These are phyloP conservation scores for Leptinotarsa haldemani DNA, from an alignment of 2,888 invertebrate species.

Conservation along the genomic window DNA sequence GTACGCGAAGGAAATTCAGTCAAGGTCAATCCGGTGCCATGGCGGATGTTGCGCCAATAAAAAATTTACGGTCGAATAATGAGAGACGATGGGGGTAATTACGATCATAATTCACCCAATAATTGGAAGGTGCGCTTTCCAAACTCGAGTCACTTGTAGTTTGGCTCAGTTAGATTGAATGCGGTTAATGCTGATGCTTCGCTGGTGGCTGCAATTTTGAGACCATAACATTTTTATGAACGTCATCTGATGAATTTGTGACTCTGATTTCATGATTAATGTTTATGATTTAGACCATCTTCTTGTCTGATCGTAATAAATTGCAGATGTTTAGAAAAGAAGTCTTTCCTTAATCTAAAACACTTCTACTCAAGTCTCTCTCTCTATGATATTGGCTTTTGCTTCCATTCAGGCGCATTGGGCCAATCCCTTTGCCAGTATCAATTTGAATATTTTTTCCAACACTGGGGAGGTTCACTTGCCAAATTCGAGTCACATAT, in stretches of 20 bases:
- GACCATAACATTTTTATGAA: no score
- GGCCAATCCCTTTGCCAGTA: no score
- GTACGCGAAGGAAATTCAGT: slow-evolving; percentile 20
- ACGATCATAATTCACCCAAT: slow-evolving; percentile 5
- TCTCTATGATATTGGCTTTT: no score
- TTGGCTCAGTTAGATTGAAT: background rate
- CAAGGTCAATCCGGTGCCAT: slow-evolving; percentile 22
- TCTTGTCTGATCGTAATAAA: no score
- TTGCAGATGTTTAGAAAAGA: no score
- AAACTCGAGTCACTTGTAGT: background rate
- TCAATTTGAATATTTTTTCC: background rate
- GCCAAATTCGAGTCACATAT: background rate
- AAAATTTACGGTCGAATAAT: slow-evolving; percentile 13
- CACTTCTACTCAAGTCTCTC: no score
- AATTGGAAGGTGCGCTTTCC: slow-evolving; percentile 2
- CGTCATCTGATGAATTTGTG: background rate
- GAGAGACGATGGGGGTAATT: slow-evolving; percentile 15
- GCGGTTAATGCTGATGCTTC: background rate
- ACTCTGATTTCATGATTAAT: no score
- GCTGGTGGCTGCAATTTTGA: background rate
- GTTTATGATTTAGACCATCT: no score
- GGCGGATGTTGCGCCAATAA: slow-evolving; percentile 14
- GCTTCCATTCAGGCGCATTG: no score
- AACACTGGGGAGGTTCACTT: background rate
- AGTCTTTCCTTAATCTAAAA: no score